phyloP scores from a whole-genome alignment of 23 tunicate genomes.

The Oikopleura vanhoeffeni region DNA sequence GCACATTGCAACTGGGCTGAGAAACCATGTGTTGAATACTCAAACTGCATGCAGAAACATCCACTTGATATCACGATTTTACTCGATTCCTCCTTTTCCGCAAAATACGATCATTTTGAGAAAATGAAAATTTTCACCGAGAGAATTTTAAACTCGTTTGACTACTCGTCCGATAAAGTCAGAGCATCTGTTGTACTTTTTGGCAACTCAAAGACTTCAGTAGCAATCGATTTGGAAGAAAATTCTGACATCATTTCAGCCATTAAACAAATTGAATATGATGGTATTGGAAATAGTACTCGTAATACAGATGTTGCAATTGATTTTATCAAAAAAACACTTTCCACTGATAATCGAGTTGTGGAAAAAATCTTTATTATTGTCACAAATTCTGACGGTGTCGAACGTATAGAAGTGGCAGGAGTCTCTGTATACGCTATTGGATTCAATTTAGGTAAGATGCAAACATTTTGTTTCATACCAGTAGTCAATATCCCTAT shows the following conservation, averaged over 20 bases:
- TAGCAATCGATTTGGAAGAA: not conserved
- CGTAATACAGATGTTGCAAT: not conserved
- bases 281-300: not conserved
- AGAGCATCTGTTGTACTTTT: conserved; percentile 56
- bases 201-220: too few species aligned
- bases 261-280: not conserved
- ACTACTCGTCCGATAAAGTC: conserved; percentile 30
- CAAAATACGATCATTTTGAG: conserved; percentile 66
- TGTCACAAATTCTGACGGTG: not conserved
- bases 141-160: conserved; percentile 28
- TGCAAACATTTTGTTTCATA: too few species aligned
- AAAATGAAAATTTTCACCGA: conserved; percentile 42
- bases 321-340: not conserved
- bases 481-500: too few species aligned
- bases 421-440: conserved; percentile 55
- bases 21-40: conserved; percentile 32
- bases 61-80: conserved; percentile 39
- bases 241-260: not conserved
- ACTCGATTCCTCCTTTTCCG: conserved; percentile 71
- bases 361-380: not conserved
- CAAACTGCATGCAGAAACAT: conserved; percentile 17
- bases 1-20: conserved; percentile 90
- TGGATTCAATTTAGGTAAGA: conserved; percentile 21
- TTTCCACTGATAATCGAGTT: not conserved
- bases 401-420: conserved; percentile 16